These are phyloP conservation scores for Furcifer pardalis DNA, from an alignment of 2,797 vertebrate genomes.

Conservation along the genomic window DNA sequence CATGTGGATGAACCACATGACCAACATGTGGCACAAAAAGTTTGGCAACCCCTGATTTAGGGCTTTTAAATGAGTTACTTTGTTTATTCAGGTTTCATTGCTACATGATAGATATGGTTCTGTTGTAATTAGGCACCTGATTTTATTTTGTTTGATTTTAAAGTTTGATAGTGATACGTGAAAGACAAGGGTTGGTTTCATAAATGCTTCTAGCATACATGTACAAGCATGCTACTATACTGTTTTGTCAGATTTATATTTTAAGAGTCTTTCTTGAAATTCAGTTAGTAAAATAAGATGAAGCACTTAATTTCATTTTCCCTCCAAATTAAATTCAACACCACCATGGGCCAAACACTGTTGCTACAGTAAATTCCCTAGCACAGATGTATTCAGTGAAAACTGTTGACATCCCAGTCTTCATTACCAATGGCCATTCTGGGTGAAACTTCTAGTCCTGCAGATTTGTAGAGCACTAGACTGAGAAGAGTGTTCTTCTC, in stretches of 20 bases:
- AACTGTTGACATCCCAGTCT: too few relatives aligned
- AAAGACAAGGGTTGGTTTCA: conserved; percentile 45
- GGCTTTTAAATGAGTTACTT: conserved; percentile 33
- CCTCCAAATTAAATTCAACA: conserved; percentile 35
- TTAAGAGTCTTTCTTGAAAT: conserved; percentile 25
- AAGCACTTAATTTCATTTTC: conserved; percentile 8
- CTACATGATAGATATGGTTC: conserved; percentile 57
- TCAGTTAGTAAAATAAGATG: conserved; percentile 2
- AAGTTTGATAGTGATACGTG: conserved; percentile 34
- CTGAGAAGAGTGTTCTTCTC: background rate
- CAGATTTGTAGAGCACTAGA: background rate
- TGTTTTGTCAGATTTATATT: conserved; percentile 33
- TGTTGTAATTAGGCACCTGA: conserved; percentile 41
- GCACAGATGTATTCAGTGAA: too few relatives aligned
- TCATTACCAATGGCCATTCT: too few relatives aligned
- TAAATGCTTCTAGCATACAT: conserved; percentile 29
- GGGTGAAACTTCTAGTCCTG: background rate
- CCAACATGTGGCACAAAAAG: too few relatives aligned
- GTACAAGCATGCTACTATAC: conserved; percentile 21
- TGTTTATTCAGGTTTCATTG: conserved; percentile 40
- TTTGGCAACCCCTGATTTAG: too few relatives aligned
- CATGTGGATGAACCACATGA: too few relatives aligned
- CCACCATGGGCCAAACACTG: conserved; percentile 27
- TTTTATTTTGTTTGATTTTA: conserved; percentile 44
- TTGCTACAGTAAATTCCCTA: background rate